A percentile compares a stretch with the other conserved stretches of the same genome.
Conservation (phyloP, 2,797 vertebrate genomes). For the Channa striata region DNA sequence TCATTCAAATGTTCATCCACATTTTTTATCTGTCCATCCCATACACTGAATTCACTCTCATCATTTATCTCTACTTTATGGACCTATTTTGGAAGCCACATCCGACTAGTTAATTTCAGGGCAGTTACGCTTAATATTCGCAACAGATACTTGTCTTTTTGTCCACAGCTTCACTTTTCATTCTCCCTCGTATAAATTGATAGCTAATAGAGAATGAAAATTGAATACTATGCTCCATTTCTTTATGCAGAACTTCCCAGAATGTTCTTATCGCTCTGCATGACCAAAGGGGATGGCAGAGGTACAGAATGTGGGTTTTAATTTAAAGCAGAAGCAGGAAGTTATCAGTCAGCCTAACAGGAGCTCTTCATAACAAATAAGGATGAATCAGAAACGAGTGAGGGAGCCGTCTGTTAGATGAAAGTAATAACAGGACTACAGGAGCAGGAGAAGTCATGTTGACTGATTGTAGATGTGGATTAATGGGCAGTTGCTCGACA, state of each 20-base stretch:
- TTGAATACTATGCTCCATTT: slow-evolving; percentile 50
- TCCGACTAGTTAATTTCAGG: slow-evolving; percentile 16
- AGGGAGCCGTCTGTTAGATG: slow-evolving; percentile 1
- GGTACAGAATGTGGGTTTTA: slow-evolving; percentile 27
- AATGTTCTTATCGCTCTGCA: slow-evolving; percentile 23
- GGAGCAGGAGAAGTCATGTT: slow-evolving; percentile 23
- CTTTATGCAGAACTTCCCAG: slow-evolving; percentile 43
- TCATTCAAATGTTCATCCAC: not conserved
- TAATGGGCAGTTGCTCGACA: slow-evolving; percentile 29
- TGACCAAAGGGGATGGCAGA: slow-evolving; percentile 18
- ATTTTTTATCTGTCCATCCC: slow-evolving; percentile 1
- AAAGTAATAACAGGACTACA: not conserved
- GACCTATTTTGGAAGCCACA: slow-evolving; percentile 7
- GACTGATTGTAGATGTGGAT: slow-evolving; percentile 51
- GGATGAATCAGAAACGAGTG: slow-evolving; percentile 4
- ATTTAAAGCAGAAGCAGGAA: slow-evolving; percentile 36
- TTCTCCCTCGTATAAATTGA: slow-evolving; percentile 33
- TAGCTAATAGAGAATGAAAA: slow-evolving; percentile 60
- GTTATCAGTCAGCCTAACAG: slow-evolving; percentile 27
- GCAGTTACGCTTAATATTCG: slow-evolving; percentile 34
- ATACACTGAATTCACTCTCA: slow-evolving; percentile 6
- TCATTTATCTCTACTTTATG: slow-evolving; percentile 6
- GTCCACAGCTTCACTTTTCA: slow-evolving; percentile 31
- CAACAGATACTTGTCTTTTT: slow-evolving; percentile 35
- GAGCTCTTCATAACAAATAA: slow-evolving; percentile 18